phyloP scores from a whole-genome alignment of 2,113 vertebrate species.

The Triplophysa siluroides region DNA sequence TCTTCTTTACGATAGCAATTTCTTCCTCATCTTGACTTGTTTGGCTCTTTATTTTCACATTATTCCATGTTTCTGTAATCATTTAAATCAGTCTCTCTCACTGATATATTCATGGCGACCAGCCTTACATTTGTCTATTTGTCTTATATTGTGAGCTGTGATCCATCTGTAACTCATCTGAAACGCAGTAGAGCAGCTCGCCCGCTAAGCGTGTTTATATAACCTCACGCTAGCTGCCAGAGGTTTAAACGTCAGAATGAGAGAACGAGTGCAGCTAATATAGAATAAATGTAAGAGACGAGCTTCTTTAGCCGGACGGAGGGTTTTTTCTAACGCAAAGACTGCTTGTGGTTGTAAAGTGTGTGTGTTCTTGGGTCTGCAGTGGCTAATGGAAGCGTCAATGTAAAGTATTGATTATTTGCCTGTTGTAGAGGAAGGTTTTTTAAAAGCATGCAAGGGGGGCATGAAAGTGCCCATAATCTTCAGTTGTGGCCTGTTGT shows the following conservation, averaged over 20 bases:
- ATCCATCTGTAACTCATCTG: background rate
- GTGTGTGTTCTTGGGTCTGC: constrained; percentile 22
- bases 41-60: background rate
- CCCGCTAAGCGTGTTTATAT: constrained; percentile 71
- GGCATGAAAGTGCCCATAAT: background rate
- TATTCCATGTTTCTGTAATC: background rate
- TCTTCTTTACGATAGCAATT: no score
- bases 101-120: background rate
- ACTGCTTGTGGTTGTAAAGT: background rate
- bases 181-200: background rate
- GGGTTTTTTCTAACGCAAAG: background rate
- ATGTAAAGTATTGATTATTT: constrained; percentile 68
- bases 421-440: constrained; percentile 26
- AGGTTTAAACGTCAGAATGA: constrained; percentile 54
- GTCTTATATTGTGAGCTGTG: background rate
- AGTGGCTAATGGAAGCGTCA: constrained; percentile 56
- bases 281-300: background rate
- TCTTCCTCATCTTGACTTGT: no score
- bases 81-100: background rate
- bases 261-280: background rate
- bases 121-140: background rate
- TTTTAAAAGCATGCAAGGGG: constrained; percentile 40
- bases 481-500: constrained; percentile 7
- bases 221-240: constrained; percentile 66
- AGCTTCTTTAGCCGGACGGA: background rate